phyloP scores from a whole-genome alignment of 92 coral and sea anemone species.

The Muricea muricata region DNA sequence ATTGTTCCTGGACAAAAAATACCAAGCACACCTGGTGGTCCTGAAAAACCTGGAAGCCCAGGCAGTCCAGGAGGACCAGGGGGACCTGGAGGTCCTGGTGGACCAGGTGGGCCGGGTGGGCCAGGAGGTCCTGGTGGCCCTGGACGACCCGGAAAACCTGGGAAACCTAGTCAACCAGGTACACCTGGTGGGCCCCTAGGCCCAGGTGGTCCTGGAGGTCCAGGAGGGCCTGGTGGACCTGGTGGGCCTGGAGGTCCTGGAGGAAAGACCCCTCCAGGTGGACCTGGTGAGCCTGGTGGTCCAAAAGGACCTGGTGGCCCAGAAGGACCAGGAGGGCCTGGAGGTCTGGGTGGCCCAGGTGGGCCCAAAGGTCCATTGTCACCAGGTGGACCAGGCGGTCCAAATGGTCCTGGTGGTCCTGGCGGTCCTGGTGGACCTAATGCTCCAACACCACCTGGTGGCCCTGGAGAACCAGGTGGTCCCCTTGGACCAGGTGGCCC shows the following conservation, averaged over 20 bases:
- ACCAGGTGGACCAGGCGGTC: slow-evolving; percentile 83
- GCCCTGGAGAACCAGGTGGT: slow-evolving; percentile 69
- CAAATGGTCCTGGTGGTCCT: slow-evolving; percentile 73
- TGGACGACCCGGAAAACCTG: slow-evolving; percentile 79
- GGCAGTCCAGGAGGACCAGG: slow-evolving; percentile 73
- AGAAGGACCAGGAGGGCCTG: slow-evolving; percentile 63
- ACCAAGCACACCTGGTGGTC: slow-evolving; percentile 58
- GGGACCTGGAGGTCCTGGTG: slow-evolving; percentile 77
- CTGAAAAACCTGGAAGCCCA: slow-evolving; percentile 62
- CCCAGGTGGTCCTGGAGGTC: slow-evolving; percentile 47
- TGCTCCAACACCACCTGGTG: slow-evolving; percentile 71
- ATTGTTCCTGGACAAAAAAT: slow-evolving; percentile 42
- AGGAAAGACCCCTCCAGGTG: slow-evolving; percentile 31
- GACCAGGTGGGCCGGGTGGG: slow-evolving; percentile 72
- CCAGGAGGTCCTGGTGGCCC: slow-evolving; percentile 85
- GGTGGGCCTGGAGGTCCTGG: slow-evolving; percentile 53
- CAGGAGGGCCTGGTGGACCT: slow-evolving; percentile 65
- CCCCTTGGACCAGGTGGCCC: slow-evolving; percentile 59
- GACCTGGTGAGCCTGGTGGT: slow-evolving; percentile 62
- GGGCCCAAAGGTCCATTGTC: neutral
- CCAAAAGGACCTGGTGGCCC: slow-evolving; percentile 80
- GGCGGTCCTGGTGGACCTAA: slow-evolving; percentile 73
- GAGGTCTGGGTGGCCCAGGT: slow-evolving; percentile 83
- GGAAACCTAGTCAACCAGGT: slow-evolving; percentile 75
- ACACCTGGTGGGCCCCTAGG: slow-evolving; percentile 57